Evolutionary conservation across 2,888 invertebrate genomes (phyloP).

Genomic region (Cephus pygmeus): DNA sequence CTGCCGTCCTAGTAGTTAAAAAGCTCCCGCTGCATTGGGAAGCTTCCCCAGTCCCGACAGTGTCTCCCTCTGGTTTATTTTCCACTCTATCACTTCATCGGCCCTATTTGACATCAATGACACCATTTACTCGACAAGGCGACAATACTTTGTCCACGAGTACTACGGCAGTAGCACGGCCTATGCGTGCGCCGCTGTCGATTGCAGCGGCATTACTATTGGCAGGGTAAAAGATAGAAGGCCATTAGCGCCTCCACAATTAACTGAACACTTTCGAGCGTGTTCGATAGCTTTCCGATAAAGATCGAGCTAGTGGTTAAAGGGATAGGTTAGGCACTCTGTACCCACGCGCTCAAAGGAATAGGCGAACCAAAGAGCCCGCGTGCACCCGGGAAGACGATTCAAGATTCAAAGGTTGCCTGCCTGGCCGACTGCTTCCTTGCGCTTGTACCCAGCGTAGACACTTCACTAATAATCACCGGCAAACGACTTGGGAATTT

Average conservation of each 20-base stretch:
- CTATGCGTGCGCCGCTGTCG: constrained; percentile 11
- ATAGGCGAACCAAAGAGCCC: neutral
- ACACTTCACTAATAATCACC: neutral
- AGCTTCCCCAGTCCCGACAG: constrained; percentile 5
- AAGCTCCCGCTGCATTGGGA: constrained; percentile 16
- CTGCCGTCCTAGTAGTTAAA: constrained; percentile 28
- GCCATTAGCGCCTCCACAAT: constrained; percentile 56
- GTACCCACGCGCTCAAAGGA: neutral
- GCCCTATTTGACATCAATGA: constrained; percentile 48
- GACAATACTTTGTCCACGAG: constrained; percentile 38
- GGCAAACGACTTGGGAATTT: neutral
- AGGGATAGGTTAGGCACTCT: neutral
- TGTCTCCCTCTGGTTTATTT: constrained; percentile 42
- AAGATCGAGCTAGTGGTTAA: constrained; percentile 6
- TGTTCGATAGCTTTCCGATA: constrained; percentile 34
- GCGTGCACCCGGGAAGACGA: neutral
- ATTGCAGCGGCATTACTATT: constrained; percentile 34
- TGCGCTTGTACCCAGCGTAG: too few species aligned
- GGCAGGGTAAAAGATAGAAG: constrained; percentile 34
- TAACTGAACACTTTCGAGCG: constrained; percentile 47
- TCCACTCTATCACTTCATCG: constrained; percentile 43
- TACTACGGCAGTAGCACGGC: neutral
- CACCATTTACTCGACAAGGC: constrained; percentile 38
- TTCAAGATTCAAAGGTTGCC: neutral
- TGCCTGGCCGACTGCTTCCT: neutral